A percentile compares a stretch with the other conserved stretches of the same genome.
Evolutionary conservation across 2,113 vertebrate genomes (phyloP).

Genomic region (Antechinus flavipes): DNA sequence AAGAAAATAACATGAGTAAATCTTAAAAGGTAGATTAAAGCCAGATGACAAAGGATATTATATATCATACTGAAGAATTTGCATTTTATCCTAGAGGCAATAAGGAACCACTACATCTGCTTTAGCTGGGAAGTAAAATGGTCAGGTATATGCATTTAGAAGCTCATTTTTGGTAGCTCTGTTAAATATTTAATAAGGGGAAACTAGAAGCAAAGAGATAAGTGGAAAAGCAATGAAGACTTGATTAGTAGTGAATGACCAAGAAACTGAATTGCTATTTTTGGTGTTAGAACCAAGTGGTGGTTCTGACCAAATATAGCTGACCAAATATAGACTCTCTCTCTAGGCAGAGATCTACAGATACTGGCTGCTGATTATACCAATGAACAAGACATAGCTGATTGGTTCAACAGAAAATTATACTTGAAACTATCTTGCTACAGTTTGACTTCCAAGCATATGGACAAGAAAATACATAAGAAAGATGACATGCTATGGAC

Average conservation of each 20-base stretch:
- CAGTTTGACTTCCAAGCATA: neutral
- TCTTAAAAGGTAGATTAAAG: too few relatives aligned
- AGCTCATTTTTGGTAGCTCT: neutral
- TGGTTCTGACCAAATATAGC: too few relatives aligned
- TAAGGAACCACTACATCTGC: neutral
- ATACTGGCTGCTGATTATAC: conserved; percentile 5
- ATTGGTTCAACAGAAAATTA: conserved; percentile 29
- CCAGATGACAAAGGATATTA: neutral
- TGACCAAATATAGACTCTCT: neutral
- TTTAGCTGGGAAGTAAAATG: neutral
- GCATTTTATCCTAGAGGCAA: neutral
- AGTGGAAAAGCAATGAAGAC: neutral
- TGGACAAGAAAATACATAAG: fast-evolving
- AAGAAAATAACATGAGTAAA: neutral
- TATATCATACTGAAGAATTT: neutral
- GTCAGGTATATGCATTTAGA: neutral
- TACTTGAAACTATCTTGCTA: conserved; percentile 35
- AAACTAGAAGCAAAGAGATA: neutral
- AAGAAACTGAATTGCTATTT: neutral
- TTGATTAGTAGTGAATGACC: neutral
- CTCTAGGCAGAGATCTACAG: neutral
- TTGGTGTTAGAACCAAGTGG: neutral
- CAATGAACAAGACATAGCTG: conserved; percentile 29
- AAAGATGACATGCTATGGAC: conserved; percentile 7
- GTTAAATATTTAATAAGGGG: neutral